Evolutionary conservation across 2,113 vertebrate species (phyloP).

Genomic region (Mola mola): DNA sequence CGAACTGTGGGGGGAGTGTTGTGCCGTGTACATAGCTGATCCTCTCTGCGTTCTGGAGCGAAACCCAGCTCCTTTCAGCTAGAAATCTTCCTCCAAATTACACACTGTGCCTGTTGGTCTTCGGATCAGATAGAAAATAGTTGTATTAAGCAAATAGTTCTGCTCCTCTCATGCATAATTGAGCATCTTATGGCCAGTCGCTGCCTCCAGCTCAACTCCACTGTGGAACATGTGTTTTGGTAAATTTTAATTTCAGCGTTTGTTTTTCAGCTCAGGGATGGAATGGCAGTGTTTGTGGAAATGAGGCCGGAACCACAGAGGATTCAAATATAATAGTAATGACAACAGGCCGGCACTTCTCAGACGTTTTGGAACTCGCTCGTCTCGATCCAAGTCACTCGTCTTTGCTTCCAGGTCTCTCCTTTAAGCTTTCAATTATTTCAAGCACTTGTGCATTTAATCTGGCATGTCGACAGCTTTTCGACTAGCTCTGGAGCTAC

Average conservation of each 20-base stretch:
- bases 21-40: constrained; percentile 78
- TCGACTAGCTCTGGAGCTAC: not conserved
- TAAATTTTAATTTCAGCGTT: constrained; percentile 23
- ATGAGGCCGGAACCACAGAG: constrained; percentile 9
- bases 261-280: constrained; percentile 32
- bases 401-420: constrained; percentile 14
- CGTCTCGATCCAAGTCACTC: constrained; percentile 24
- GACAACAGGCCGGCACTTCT: not conserved
- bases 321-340: constrained; percentile 16
- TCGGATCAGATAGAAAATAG: constrained; percentile 8
- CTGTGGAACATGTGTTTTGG: constrained; percentile 34
- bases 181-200: constrained; percentile 19
- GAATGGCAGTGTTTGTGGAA: constrained; percentile 36
- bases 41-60: constrained; percentile 23
- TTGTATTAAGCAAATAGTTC: constrained; percentile 19
- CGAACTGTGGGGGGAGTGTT: constrained; percentile 33
- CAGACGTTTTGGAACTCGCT: too few species aligned
- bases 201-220: constrained; percentile 26
- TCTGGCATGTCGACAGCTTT: constrained; percentile 6
- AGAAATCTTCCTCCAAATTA: not conserved
- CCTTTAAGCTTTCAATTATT: constrained; percentile 20
- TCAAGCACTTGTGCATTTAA: constrained; percentile 15
- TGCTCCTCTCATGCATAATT: constrained; percentile 33
- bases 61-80: constrained; percentile 11
- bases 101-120: not conserved